A percentile compares a stretch with the other conserved stretches of the same genome.
phyloP scores from a whole-genome alignment of 2,797 vertebrate genomes.

The Galago senegalensis region DNA sequence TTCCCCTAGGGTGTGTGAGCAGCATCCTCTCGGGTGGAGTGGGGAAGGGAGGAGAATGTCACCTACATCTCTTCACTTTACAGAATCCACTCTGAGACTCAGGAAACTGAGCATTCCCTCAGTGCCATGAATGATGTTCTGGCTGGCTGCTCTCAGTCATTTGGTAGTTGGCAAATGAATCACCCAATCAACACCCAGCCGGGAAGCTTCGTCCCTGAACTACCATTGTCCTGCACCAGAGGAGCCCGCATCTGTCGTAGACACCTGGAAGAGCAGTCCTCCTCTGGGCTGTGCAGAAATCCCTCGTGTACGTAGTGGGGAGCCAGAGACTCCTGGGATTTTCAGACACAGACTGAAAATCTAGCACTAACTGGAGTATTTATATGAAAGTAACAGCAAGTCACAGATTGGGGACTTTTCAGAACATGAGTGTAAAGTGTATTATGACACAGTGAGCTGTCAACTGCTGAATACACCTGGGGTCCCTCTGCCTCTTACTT shows the following conservation, averaged over 20 bases:
- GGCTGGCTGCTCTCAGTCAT: not conserved
- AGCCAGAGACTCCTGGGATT: not conserved
- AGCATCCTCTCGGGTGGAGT: not conserved
- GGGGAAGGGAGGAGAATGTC: not conserved
- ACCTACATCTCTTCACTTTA: not conserved
- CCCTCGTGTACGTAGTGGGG: fast-evolving
- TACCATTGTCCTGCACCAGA: too few species aligned
- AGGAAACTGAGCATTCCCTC: not conserved
- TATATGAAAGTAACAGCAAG: not conserved
- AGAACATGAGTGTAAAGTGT: not conserved
- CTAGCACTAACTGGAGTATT: not conserved
- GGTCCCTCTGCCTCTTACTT: not conserved
- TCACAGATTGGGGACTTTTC: not conserved
- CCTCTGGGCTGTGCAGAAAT: not conserved
- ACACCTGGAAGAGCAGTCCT: too few species aligned
- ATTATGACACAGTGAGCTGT: not conserved
- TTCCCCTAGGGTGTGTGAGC: not conserved
- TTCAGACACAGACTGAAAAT: not conserved
- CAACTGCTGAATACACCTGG: not conserved
- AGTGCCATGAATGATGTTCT: fast-evolving
- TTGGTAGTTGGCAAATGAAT: not conserved
- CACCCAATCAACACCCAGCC: not conserved
- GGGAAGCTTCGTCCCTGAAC: not conserved
- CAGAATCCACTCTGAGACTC: too few species aligned
- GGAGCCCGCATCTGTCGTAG: not conserved